Percentiles rank a stretch among this genome's conserved stretches.
Conservation (phyloP, 2,113 vertebrate species). For the Nyctereutes procyonoides region DNA sequence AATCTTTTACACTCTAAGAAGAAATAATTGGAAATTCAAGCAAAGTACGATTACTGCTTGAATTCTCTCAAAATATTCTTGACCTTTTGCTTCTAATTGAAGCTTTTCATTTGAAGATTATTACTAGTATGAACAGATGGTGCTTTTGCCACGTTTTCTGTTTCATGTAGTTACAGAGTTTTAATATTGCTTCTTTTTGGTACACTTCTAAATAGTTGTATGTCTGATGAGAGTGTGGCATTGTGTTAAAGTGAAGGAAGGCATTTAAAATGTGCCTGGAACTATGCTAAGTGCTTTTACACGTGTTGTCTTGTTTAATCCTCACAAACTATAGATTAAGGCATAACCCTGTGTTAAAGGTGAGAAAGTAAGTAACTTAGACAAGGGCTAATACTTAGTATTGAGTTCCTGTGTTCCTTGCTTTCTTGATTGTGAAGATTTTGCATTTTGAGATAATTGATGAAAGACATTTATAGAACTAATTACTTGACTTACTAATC, state of each 20-base stretch:
- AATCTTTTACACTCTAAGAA: constrained; percentile 9
- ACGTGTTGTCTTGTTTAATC: not conserved
- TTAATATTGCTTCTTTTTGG: constrained; percentile 50
- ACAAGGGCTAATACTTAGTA: not conserved
- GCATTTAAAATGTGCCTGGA: constrained; percentile 8
- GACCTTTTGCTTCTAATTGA: constrained; percentile 28
- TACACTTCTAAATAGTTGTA: not conserved
- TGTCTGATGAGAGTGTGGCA: constrained; percentile 2
- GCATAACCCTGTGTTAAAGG: not conserved
- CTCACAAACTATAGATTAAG: not conserved
- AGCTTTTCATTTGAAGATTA: constrained; percentile 60
- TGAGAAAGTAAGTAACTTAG: constrained; percentile 60
- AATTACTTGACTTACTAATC: not conserved
- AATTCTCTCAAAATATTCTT: constrained; percentile 48
- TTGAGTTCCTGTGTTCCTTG: constrained; percentile 20
- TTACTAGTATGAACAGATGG: constrained; percentile 50
- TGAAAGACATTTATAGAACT: not conserved
- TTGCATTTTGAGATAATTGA: not conserved
- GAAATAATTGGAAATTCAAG: constrained; percentile 31
- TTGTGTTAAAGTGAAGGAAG: constrained; percentile 7
- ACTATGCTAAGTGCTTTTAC: constrained; percentile 24
- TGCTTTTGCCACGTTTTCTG: constrained; percentile 42
- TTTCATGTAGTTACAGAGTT: constrained; percentile 29
- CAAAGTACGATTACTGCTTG: constrained; percentile 21
- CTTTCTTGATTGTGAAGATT: constrained; percentile 36